Evolutionary conservation across 2,113 vertebrate genomes (phyloP).

Genomic region (Reinhardtius hippoglossoides): DNA sequence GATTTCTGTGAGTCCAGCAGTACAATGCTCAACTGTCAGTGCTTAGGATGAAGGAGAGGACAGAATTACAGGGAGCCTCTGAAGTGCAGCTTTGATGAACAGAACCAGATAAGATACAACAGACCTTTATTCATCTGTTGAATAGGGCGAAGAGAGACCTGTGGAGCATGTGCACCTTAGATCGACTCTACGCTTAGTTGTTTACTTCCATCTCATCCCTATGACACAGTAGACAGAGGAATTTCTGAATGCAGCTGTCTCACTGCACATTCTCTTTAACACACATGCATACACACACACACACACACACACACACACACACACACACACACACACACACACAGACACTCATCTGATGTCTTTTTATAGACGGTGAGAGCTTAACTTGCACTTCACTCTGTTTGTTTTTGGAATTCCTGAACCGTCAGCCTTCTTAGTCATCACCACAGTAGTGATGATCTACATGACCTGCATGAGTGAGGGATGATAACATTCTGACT

Average conservation of each 20-base stretch:
- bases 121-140: not conserved
- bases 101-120: not conserved
- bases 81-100: conserved; percentile 14
- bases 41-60: conserved; percentile 13
- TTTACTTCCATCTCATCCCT: conserved; percentile 47
- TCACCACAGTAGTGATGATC: conserved; percentile 40
- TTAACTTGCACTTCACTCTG: conserved; percentile 36
- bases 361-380: conserved; percentile 40
- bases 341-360: conserved; percentile 8
- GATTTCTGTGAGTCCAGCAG: conserved; percentile 11
- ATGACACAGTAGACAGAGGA: conserved; percentile 55
- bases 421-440: conserved; percentile 27
- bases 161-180: not conserved
- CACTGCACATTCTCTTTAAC: conserved; percentile 8
- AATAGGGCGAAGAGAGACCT: conserved; percentile 1
- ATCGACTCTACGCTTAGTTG: conserved; percentile 3
- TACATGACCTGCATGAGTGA: conserved; percentile 10
- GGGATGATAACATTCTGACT: conserved; percentile 46
- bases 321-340: not conserved
- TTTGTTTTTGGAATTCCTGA: conserved; percentile 67
- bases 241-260: conserved; percentile 57
- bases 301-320: too few relatives aligned
- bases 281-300: not conserved
- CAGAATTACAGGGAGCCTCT: conserved; percentile 36
- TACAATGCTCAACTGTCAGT: conserved; percentile 50